Base-by-base conservation (phyloP, 2,888 invertebrate species). In the Nematopogon swammerdamellus region DNA sequence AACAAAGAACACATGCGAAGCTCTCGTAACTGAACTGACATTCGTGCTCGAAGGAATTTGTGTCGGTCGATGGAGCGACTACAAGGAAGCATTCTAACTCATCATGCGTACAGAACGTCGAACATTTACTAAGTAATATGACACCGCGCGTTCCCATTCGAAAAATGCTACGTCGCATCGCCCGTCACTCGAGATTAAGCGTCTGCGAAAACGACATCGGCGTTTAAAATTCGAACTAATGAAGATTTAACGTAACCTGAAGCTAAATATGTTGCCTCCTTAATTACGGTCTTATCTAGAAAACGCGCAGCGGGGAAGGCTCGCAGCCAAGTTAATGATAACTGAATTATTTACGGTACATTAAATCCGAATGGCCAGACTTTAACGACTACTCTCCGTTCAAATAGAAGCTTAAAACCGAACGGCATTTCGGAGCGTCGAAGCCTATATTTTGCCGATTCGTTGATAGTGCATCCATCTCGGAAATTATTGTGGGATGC, bases 341-440 rank as follows among this genome's bases (percentile, higher is more conserved):
- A 54, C 59, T 50, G 51, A 36, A 61, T 68, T 67, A 67, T 55
- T 60, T 51, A 54, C 64, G 53, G 54, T 58, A 68, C 64, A 68
- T 68, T 68, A 55, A 59, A 54, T 60, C 51, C 57, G 53, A 67
- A 66, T 49, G 46, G 36, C 11, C 36, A 36, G 36, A 36, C 36
- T 36, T 25, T 36, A 36, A 36, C 36, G 36, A 36, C 36, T 3
- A 14, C 36, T 36, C 36, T 36, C n/a, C 8, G 36, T 14, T 36
- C 36, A 36, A 36, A 36, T 36, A 36, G 36, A 36, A 36, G 36
- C 36, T 36, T 36, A 36, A 36, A 36, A 36, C 36, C 36, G 36
- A 36, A 36, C 36, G 36, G 36, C 36, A 25, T 25, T 25, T 8
- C 6, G 36, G n/a, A 14, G 4, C n/a, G 36, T 3, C 36, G 36